A percentile compares a stretch with the other conserved stretches of the same genome.
Evolutionary conservation across 2,113 vertebrate genomes (phyloP).

Genomic region (Notothenia coriiceps): DNA sequence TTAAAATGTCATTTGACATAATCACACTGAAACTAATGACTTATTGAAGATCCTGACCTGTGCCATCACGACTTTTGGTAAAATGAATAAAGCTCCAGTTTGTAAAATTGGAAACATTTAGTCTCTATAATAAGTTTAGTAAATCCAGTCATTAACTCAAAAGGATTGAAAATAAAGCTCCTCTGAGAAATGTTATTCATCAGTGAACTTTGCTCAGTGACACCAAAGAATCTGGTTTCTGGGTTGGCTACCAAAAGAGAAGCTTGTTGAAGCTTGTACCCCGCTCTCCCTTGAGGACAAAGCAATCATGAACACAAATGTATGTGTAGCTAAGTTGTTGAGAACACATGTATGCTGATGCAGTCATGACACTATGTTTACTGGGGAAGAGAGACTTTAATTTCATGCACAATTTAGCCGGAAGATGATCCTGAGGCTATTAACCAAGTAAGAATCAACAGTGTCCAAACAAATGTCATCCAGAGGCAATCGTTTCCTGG

Average conservation of each 20-base stretch:
- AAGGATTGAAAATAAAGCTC: conserved; percentile 53
- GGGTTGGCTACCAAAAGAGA: conserved; percentile 9
- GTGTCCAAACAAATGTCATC: conserved; percentile 52
- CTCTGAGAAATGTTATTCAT: conserved; percentile 48
- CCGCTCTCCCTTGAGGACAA: conserved; percentile 44
- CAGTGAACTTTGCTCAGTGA: conserved; percentile 37
- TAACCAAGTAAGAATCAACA: conserved; percentile 53
- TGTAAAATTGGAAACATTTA: conserved; percentile 21
- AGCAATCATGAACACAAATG: conserved; percentile 40
- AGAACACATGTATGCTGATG: conserved; percentile 49
- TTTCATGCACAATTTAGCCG: conserved; percentile 60
- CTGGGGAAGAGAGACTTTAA: conserved; percentile 45
- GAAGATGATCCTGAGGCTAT: conserved; percentile 44
- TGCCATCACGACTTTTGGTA: conserved; percentile 3
- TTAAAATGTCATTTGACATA: conserved; percentile 31
- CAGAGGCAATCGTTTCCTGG: conserved; percentile 40
- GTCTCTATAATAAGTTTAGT: conserved; percentile 11
- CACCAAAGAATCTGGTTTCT: conserved; percentile 31
- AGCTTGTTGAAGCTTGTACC: conserved; percentile 35
- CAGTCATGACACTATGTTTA: conserved; percentile 55
- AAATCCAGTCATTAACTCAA: conserved; percentile 34
- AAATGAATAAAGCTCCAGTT: conserved; percentile 42
- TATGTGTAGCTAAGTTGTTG: conserved; percentile 44
- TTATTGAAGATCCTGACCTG: conserved; percentile 18
- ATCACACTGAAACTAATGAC: conserved; percentile 7